Percentiles rank a stretch among this genome's conserved stretches.
These are phyloP conservation scores for Trematomus bernacchii DNA, from an alignment of 2,797 vertebrate genomes.

Conservation along the genomic window DNA sequence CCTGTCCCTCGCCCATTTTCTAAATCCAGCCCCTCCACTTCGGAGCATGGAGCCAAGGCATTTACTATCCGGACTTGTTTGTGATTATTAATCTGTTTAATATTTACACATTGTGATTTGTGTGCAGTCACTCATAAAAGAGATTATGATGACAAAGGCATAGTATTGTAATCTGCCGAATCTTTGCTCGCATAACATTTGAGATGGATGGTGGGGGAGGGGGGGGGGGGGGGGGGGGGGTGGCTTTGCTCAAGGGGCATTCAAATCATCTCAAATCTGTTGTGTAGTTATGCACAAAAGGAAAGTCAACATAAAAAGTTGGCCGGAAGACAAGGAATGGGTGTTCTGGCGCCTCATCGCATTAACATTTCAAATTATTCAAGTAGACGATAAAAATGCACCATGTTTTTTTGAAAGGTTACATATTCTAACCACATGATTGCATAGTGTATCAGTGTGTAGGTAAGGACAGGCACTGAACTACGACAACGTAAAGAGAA, in stretches of 20 bases:
- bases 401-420: constrained; percentile 42
- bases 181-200: constrained; percentile 72
- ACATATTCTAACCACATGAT: constrained; percentile 46
- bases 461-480: constrained; percentile 41
- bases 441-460: constrained; percentile 41
- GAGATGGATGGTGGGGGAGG: constrained; percentile 28
- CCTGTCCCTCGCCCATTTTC: constrained; percentile 73
- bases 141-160: constrained; percentile 85
- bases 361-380: constrained; percentile 63
- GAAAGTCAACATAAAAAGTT: constrained; percentile 70
- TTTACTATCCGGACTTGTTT: constrained; percentile 79
- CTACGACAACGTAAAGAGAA: constrained; percentile 56
- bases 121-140: constrained; percentile 84
- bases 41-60: constrained; percentile 69
- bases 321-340: constrained; percentile 59
- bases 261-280: constrained; percentile 77
- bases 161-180: constrained; percentile 77
- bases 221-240: background rate
- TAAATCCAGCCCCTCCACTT: constrained; percentile 71
- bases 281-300: constrained; percentile 66
- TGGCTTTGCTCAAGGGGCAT: constrained; percentile 72
- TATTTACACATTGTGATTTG: constrained; percentile 86
- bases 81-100: constrained; percentile 88
- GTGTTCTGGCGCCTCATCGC: constrained; percentile 32
- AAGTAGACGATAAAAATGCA: constrained; percentile 54